Evolutionary conservation across 2,113 vertebrate species (phyloP).

Genomic region (Notiomystis cincta): DNA sequence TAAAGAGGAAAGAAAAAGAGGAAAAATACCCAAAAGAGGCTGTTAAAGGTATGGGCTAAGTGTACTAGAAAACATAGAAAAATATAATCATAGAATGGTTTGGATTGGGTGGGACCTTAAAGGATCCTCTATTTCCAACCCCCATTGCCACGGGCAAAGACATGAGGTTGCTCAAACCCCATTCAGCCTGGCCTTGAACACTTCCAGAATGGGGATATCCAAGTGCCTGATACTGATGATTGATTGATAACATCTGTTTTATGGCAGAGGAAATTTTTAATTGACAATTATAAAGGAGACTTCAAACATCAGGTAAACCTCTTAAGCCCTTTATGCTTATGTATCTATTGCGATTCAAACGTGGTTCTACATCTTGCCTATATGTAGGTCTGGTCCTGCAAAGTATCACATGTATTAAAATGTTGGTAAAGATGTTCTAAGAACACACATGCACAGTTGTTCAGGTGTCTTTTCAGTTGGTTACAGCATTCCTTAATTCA

Average conservation of each 20-base stretch:
- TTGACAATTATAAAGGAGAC: not conserved
- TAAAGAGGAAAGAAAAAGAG: not conserved
- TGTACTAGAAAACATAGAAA: not conserved
- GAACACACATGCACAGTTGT: not conserved
- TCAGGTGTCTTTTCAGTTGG: not conserved
- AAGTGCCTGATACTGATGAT: not conserved
- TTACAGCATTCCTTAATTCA: not conserved
- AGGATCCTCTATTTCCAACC: not conserved
- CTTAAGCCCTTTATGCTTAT: not conserved
- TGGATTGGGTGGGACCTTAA: not conserved
- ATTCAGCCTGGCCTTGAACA: not conserved
- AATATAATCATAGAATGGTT: not conserved
- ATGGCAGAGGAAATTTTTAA: not conserved
- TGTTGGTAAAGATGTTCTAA: not conserved
- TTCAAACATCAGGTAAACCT: not conserved
- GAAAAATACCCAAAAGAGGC: not conserved
- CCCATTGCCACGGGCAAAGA: not conserved
- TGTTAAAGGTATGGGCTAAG: not conserved
- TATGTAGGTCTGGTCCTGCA: accelerated
- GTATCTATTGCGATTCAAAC: not conserved
- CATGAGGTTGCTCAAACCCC: not conserved
- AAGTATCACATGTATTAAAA: not conserved
- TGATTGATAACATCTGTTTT: not conserved
- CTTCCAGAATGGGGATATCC: not conserved
- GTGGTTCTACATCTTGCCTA: not conserved